A percentile compares a stretch with the other conserved stretches of the same genome.
Evolutionary conservation across 2,113 vertebrate species (phyloP).

Genomic region (Pteropus alecto): DNA sequence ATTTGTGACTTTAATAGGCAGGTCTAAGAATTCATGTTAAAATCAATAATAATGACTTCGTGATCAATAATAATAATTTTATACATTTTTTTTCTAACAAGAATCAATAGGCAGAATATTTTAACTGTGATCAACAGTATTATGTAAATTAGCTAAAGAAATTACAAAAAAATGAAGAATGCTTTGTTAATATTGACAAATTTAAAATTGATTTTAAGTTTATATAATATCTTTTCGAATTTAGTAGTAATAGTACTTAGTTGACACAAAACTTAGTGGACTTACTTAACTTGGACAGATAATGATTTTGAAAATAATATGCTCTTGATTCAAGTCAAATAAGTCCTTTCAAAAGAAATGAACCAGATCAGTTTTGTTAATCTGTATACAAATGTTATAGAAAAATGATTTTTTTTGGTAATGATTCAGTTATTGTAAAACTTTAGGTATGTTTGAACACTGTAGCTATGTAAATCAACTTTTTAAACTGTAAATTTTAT

Average conservation of each 20-base stretch:
- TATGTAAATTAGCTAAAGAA: background rate
- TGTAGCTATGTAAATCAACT: background rate
- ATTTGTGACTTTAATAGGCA: background rate
- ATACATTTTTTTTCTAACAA: conserved; percentile 3
- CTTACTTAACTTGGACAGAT: background rate
- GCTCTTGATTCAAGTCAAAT: background rate
- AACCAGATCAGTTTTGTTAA: background rate
- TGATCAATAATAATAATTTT: conserved; percentile 12
- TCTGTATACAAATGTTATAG: background rate
- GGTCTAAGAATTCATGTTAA: background rate
- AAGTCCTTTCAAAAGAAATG: background rate
- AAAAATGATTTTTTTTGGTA: background rate
- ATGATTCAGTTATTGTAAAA: background rate
- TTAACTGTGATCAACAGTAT: background rate
- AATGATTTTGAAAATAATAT: conserved; percentile 1
- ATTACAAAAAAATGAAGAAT: background rate
- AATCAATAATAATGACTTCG: conserved; percentile 35
- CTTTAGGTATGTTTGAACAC: background rate
- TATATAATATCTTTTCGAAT: background rate
- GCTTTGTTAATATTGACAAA: background rate
- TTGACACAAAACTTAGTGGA: background rate
- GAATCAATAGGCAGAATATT: conserved; percentile 9
- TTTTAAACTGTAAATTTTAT: conserved; percentile 28
- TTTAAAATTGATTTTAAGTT: background rate
- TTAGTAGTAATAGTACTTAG: background rate